A percentile compares a stretch with the other conserved stretches of the same genome.
These are phyloP conservation scores for Lophura nycthemera DNA, from an alignment of 2,113 vertebrate genomes.

Conservation along the genomic window DNA sequence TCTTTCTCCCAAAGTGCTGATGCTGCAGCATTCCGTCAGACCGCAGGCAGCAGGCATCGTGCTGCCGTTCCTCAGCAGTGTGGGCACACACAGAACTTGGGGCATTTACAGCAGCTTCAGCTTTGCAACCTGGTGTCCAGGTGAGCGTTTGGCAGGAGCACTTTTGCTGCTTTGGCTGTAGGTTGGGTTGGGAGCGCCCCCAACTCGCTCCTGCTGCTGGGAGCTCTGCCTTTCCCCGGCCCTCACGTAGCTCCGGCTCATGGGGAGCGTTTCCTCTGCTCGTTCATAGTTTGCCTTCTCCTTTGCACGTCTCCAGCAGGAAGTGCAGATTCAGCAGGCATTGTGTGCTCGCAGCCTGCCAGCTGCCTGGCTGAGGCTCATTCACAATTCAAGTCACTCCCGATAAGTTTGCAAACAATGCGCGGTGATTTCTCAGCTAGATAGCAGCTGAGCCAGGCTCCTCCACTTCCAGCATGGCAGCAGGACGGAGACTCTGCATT, in stretches of 20 bases:
- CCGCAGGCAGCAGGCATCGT: not conserved
- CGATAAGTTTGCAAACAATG: conserved; percentile 64
- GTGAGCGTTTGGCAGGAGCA: not conserved
- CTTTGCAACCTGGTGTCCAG: not conserved
- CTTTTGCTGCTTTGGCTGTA: not conserved
- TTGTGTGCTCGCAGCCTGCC: conserved; percentile 56
- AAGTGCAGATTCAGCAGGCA: conserved; percentile 66
- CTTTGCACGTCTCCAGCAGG: conserved; percentile 60
- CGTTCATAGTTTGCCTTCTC: conserved; percentile 66
- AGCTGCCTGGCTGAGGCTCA: conserved; percentile 52
- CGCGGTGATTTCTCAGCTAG: conserved; percentile 30
- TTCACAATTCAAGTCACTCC: conserved; percentile 60
- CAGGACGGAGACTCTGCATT: not conserved
- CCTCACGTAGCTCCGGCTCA: not conserved
- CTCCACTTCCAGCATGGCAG: not conserved
- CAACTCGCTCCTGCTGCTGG: not conserved
- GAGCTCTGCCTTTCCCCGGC: not conserved
- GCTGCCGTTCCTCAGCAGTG: fast-evolving
- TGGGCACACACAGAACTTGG: not conserved
- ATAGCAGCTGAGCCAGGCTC: conserved; percentile 7
- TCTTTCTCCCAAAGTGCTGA: not conserved
- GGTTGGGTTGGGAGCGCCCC: not conserved
- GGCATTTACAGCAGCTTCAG: not conserved
- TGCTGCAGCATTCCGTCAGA: not conserved
- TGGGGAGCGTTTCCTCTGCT: conserved; percentile 32